Evolutionary conservation across 2,113 vertebrate species (phyloP).

Genomic region (Nesogale talazaci): DNA sequence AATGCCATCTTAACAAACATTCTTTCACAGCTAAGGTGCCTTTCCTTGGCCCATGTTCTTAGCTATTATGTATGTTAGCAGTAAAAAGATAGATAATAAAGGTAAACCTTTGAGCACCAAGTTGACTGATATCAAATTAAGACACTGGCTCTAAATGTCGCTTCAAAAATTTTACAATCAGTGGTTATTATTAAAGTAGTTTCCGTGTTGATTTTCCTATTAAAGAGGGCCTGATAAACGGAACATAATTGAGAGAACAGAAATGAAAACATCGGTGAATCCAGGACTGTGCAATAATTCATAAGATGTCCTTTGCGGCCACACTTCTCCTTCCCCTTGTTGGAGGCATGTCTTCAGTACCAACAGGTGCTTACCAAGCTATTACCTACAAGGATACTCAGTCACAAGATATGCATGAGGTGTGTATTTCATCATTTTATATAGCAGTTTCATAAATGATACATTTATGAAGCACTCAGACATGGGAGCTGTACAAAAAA

Average conservation of each 20-base stretch:
- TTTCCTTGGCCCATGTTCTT: background rate
- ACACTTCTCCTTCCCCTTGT: too few relatives aligned
- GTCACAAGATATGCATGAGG: rapidly evolving
- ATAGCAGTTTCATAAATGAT: background rate
- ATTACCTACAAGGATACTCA: background rate
- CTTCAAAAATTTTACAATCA: background rate
- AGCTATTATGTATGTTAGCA: background rate
- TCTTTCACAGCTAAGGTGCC: background rate
- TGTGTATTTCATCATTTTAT: background rate
- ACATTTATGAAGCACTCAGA: background rate
- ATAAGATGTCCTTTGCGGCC: background rate
- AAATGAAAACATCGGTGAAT: background rate
- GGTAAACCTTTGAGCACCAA: too few relatives aligned
- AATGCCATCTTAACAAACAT: background rate
- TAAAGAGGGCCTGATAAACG: background rate
- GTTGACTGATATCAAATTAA: too few relatives aligned
- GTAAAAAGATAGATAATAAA: background rate
- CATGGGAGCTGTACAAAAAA: background rate
- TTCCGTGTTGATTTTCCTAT: background rate
- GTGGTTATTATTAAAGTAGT: background rate
- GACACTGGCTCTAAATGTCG: too few relatives aligned
- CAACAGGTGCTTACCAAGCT: background rate
- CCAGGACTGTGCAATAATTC: background rate
- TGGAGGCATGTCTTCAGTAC: background rate
- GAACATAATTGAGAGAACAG: background rate